A percentile compares a stretch with the other conserved stretches of the same genome.
Evolutionary conservation across 2,797 vertebrate species (phyloP).

Genomic region (Eupleurogrammus muticus): DNA sequence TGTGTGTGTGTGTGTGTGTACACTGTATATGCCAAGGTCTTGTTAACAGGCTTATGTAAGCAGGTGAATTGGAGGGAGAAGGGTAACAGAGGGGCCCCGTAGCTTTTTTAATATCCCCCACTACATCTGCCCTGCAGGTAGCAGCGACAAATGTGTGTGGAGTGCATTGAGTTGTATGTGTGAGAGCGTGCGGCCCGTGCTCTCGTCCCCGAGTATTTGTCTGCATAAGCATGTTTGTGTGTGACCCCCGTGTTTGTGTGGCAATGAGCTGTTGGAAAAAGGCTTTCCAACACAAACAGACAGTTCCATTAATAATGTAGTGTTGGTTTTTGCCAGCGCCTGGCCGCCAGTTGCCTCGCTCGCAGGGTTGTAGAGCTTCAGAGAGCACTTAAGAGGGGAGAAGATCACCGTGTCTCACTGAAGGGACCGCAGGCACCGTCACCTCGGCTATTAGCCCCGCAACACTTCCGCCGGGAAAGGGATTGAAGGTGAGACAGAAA

Average conservation of each 20-base stretch:
- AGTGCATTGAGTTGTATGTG: background rate
- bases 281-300: constrained; percentile 61
- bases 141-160: background rate
- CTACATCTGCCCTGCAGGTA: constrained; percentile 31
- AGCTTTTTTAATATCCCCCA: constrained; percentile 60
- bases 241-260: constrained; percentile 33
- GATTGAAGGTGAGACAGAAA: constrained; percentile 58
- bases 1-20: constrained; percentile 18
- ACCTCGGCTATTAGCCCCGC: constrained; percentile 68
- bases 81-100: constrained; percentile 58
- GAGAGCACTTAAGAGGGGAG: constrained; percentile 73
- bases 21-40: constrained; percentile 39
- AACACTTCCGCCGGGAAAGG: constrained; percentile 39
- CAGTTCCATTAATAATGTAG: constrained; percentile 76
- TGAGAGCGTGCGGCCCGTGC: background rate
- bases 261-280: constrained; percentile 49
- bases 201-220: constrained; percentile 5
- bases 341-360: constrained; percentile 33
- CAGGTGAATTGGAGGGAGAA: constrained; percentile 57
- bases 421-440: constrained; percentile 59
- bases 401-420: constrained; percentile 51
- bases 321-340: constrained; percentile 48
- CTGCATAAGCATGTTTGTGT: constrained; percentile 30
- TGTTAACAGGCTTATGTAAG: constrained; percentile 71
- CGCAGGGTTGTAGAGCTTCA: constrained; percentile 42